Percentiles rank a stretch among this genome's conserved stretches.
Evolutionary conservation across 2,888 invertebrate species (phyloP).

Genomic region (Eristalis arbustorum): DNA sequence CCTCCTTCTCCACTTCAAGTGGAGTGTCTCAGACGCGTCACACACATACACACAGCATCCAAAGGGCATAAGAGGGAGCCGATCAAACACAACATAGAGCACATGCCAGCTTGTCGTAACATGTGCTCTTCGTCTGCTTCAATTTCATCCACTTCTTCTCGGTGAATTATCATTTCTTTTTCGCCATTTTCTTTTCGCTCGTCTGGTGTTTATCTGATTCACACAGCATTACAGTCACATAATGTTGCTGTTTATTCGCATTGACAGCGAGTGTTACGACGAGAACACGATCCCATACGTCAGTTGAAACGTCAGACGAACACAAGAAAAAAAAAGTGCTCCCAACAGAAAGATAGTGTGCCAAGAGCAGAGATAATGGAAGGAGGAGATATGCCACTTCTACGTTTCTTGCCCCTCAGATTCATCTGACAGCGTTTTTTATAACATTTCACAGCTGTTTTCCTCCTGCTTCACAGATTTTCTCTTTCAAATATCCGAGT

Average conservation of each 20-base stretch:
- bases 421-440: too few relatives aligned
- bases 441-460: too few relatives aligned
- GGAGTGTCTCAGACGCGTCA: slow-evolving; percentile 17
- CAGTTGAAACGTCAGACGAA: slow-evolving; percentile 37
- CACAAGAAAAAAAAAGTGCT: not conserved
- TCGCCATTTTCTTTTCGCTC: not conserved
- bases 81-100: slow-evolving; percentile 19
- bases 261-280: slow-evolving; percentile 37
- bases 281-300: slow-evolving; percentile 44
- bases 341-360: not conserved
- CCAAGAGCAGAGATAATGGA: too few relatives aligned
- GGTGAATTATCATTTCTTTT: slow-evolving; percentile 20
- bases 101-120: slow-evolving; percentile 52
- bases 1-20: slow-evolving; percentile 40
- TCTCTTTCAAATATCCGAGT: too few relatives aligned
- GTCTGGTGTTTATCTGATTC: slow-evolving; percentile 34
- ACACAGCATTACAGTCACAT: slow-evolving; percentile 52
- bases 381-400: too few relatives aligned
- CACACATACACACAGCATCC: not conserved
- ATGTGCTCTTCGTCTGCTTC: slow-evolving; percentile 56
- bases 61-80: not conserved
- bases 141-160: slow-evolving; percentile 36
- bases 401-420: too few relatives aligned
- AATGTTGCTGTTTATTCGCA: slow-evolving; percentile 49
- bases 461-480: too few relatives aligned